Base-by-base conservation (phyloP, 2,797 vertebrate genomes). In the Rhabdomys pumilio region DNA sequence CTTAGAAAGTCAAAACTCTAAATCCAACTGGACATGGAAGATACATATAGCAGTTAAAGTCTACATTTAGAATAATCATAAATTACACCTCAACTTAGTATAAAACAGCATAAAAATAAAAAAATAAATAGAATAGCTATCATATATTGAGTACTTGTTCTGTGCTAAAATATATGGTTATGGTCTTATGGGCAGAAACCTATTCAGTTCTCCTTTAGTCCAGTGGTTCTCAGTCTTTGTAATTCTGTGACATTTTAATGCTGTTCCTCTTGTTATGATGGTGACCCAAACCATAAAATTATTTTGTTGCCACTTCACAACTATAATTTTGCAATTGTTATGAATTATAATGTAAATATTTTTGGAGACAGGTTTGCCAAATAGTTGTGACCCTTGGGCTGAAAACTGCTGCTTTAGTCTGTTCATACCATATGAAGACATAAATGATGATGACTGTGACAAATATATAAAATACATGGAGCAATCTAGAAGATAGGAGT, bases 51-150 rank as follows among this genome's bases (percentile, higher is more conserved):
- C 82, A 59, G 44, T 1, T 61, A 57, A 85, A 57, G 26, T 75
- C 1, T 3, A n/a, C 65, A 69, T 57, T 67, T n/a, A 72, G 20
- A 91, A 57, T 72, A n/a, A 44, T 47, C 19, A 44, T 34, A 61
- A 44, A 34, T 47, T 34, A 76, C n/a, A 88, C 83, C 0, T 93
- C 8, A 72, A 29, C 26, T 77, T 89, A 89, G 38, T 77, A 79
- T 55, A 76, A 81, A 95, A 47, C 73, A 59, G 4, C 26, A 67
- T 82, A 67, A 77, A 31, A 91, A 38, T 24, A n/a, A 2, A 67
- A 67, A 69, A 69, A 38, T 72, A 72, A 34, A 59, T 63, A 90
- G 77, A 53, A 95, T 75, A 91, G 31, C 22, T 86, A 72, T n/a
- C 41, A 87, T 85, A 88, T 44, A 47, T 50, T 89, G 15, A 84